Conservation (phyloP, 2,888 invertebrate genomes). For the Neoascia interrupta region DNA sequence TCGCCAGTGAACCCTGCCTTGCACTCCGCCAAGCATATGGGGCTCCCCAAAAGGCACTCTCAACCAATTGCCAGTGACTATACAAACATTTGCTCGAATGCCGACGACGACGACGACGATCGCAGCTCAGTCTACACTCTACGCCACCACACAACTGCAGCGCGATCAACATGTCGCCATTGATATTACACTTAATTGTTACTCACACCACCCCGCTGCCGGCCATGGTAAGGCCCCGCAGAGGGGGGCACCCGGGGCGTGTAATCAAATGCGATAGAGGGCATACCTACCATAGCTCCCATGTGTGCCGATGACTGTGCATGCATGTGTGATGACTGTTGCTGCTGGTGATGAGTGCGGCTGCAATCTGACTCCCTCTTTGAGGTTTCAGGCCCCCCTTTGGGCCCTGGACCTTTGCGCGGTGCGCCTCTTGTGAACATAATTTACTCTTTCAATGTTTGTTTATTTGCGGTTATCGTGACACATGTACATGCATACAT, state of each 20-base stretch:
- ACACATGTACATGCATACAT: slow-evolving; percentile 24
- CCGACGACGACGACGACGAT: slow-evolving; percentile 8
- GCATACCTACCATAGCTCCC: slow-evolving; percentile 27
- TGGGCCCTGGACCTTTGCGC: no score
- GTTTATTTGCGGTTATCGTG: slow-evolving; percentile 57
- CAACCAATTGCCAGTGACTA: slow-evolving; percentile 54
- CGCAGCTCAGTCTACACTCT: slow-evolving; percentile 29
- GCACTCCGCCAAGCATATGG: no score
- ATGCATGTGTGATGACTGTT: slow-evolving; percentile 9
- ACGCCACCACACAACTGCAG: slow-evolving; percentile 60
- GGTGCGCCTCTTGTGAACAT: slow-evolving; percentile 36
- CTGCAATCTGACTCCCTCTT: slow-evolving; percentile 54
- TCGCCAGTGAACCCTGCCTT: slow-evolving; percentile 75
- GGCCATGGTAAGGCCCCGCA: slow-evolving; percentile 26
- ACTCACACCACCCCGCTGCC: slow-evolving; percentile 22
- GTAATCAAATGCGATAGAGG: slow-evolving; percentile 36
- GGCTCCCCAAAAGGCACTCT: slow-evolving; percentile 23
- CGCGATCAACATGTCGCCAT: slow-evolving; percentile 65
- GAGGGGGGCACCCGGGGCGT: neutral
- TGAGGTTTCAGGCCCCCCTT: slow-evolving; percentile 38
- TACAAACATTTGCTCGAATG: slow-evolving; percentile 50
- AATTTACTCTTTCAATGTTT: slow-evolving; percentile 37
- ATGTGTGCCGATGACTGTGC: slow-evolving; percentile 11
- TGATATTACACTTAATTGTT: slow-evolving; percentile 64
- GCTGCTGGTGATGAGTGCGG: slow-evolving; percentile 53